These are phyloP conservation scores for Scotopteryx bipunctaria DNA, from an alignment of 2,888 invertebrate genomes.

Conservation along the genomic window DNA sequence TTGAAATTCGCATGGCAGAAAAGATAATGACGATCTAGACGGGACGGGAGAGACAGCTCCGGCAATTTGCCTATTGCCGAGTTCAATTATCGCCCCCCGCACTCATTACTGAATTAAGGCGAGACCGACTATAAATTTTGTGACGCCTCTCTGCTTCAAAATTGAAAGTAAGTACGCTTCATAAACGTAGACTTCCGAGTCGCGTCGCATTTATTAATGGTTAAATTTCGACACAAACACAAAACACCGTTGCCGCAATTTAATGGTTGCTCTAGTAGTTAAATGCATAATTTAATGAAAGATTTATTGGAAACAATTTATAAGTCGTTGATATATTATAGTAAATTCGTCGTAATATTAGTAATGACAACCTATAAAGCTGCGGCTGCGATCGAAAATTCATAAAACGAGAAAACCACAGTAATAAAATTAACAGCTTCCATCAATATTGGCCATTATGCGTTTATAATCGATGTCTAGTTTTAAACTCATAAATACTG, in stretches of 20 bases:
- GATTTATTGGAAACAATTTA: constrained; percentile 39
- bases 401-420: constrained; percentile 50
- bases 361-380: constrained; percentile 59
- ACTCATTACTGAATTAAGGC: constrained; percentile 81
- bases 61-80: constrained; percentile 81
- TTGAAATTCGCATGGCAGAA: constrained; percentile 40
- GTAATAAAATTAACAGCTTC: constrained; percentile 60
- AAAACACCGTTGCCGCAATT: constrained; percentile 1
- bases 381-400: constrained; percentile 42
- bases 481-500: constrained; percentile 16
- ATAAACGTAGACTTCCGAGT: constrained; percentile 52
- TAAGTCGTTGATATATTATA: constrained; percentile 41
- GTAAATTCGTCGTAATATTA: constrained; percentile 41
- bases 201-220: constrained; percentile 27
- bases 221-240: constrained; percentile 1
- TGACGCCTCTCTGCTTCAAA: constrained; percentile 73
- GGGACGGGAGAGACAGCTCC: constrained; percentile 61
- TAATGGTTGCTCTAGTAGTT: constrained; percentile 4
- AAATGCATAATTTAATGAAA: constrained; percentile 23
- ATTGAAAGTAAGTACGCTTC: constrained; percentile 56
- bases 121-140: constrained; percentile 72
- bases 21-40: constrained; percentile 53
- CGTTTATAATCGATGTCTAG: constrained; percentile 25
- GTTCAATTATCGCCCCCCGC: constrained; percentile 82
- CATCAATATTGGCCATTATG: constrained; percentile 38